A percentile compares a stretch with the other conserved stretches of the same genome.
phyloP scores from a whole-genome alignment of 2,888 invertebrate species.

The Synanthedon myopaeformis region DNA sequence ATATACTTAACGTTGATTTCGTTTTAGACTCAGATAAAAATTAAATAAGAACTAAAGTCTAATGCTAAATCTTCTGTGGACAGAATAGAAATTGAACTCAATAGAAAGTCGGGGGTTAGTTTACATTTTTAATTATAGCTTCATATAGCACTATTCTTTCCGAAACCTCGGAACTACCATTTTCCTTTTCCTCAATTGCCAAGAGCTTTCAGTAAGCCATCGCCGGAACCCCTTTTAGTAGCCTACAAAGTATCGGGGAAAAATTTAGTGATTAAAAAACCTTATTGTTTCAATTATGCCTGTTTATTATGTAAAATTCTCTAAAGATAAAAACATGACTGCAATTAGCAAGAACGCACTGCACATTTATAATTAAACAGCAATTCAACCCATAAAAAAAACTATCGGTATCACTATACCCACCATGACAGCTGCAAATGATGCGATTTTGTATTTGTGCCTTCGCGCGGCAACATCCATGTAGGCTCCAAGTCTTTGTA shows the following conservation, averaged over 20 bases:
- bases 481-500: slow-evolving; percentile 45
- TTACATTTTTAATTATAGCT: no score
- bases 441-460: slow-evolving; percentile 52
- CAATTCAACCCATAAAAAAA: slow-evolving; percentile 37
- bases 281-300: not conserved
- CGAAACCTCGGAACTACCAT: no score
- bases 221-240: no score
- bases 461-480: slow-evolving; percentile 48
- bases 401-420: slow-evolving; percentile 46
- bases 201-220: no score
- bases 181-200: no score
- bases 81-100: no score
- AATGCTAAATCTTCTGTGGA: no score
- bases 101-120: no score
- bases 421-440: slow-evolving; percentile 40
- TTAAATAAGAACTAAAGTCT: no score
- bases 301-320: not conserved
- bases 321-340: slow-evolving; percentile 9
- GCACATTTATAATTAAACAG: slow-evolving; percentile 1
- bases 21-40: not conserved
- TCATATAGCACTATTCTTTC: no score
- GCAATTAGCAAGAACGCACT: slow-evolving; percentile 3
- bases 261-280: not conserved
- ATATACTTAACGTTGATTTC: not conserved
- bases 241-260: slow-evolving; percentile 2